Evolutionary conservation across 2,797 vertebrate genomes (phyloP).

Genomic region (Arremon aurantiirostris): DNA sequence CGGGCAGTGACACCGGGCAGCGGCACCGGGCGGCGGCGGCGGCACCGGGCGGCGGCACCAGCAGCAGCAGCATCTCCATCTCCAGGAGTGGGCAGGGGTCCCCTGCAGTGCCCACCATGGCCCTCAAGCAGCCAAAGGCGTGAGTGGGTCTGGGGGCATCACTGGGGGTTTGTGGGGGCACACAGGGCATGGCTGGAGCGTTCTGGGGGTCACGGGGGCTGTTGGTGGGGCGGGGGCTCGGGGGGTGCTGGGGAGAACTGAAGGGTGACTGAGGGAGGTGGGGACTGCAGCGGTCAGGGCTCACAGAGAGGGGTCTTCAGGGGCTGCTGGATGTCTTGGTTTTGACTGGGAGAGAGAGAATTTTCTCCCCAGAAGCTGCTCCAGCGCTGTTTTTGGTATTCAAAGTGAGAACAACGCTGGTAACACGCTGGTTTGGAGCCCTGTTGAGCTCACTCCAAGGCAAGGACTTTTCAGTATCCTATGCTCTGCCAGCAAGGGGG

Average conservation of each 20-base stretch:
- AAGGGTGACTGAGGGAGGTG: not conserved
- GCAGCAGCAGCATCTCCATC: too few species aligned
- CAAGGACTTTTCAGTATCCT: not conserved
- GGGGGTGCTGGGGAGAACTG: not conserved
- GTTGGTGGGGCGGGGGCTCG: not conserved
- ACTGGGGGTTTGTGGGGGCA: not conserved
- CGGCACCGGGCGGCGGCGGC: too few species aligned
- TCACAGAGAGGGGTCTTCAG: not conserved
- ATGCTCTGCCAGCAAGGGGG: not conserved
- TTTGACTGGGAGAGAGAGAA: not conserved
- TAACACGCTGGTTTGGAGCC: not conserved
- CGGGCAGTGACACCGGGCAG: too few species aligned
- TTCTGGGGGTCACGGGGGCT: not conserved
- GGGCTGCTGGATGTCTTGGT: not conserved
- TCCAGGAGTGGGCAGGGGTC: not conserved
- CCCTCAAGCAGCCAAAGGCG: not conserved
- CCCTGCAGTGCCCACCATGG: accelerated
- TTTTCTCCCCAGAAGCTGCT: not conserved
- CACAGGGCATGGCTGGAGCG: not conserved
- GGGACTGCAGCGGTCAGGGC: not conserved
- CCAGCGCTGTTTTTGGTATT: not conserved
- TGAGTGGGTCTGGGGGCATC: not conserved
- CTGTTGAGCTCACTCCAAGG: not conserved
- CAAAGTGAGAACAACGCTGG: accelerated
- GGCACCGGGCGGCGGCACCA: too few species aligned